These are phyloP conservation scores for Phalacrocorax brasilianus DNA, from an alignment of 2,113 vertebrate species.

Conservation along the genomic window DNA sequence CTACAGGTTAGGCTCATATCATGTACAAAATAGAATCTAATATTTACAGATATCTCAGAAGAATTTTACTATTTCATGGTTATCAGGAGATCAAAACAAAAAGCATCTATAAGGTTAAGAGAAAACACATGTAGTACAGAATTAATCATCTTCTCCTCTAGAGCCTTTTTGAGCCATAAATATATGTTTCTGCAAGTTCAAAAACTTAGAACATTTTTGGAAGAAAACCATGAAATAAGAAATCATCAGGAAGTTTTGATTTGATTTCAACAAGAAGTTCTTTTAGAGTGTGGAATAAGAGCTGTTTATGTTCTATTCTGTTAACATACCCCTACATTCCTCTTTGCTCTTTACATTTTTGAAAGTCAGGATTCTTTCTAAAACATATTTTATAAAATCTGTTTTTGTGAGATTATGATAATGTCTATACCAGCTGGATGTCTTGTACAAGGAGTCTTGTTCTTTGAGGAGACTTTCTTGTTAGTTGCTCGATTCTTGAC, in stretches of 20 bases:
- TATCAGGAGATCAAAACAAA: neutral
- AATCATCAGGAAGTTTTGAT: neutral
- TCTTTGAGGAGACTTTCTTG: constrained; percentile 13
- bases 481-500: constrained; percentile 42
- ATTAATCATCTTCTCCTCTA: neutral
- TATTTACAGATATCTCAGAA: neutral
- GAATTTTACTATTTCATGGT: neutral
- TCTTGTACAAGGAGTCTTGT: constrained; percentile 36
- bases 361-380: constrained; percentile 27
- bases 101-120: neutral
- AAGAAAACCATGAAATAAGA: neutral
- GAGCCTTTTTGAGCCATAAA: neutral
- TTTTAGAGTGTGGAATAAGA: neutral
- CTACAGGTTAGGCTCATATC: neutral
- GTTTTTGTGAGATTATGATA: constrained; percentile 35
- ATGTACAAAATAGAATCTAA: neutral
- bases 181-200: neutral
- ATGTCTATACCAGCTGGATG: constrained; percentile 46
- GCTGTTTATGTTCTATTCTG: constrained; percentile 10
- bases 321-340: neutral
- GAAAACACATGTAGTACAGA: neutral
- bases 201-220: neutral
- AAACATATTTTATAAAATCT: constrained; percentile 56
- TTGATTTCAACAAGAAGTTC: constrained; percentile 1
- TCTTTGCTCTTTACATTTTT: constrained; percentile 36